Evolutionary conservation across 2,797 vertebrate genomes (phyloP).

Genomic region (Lophius americanus): DNA sequence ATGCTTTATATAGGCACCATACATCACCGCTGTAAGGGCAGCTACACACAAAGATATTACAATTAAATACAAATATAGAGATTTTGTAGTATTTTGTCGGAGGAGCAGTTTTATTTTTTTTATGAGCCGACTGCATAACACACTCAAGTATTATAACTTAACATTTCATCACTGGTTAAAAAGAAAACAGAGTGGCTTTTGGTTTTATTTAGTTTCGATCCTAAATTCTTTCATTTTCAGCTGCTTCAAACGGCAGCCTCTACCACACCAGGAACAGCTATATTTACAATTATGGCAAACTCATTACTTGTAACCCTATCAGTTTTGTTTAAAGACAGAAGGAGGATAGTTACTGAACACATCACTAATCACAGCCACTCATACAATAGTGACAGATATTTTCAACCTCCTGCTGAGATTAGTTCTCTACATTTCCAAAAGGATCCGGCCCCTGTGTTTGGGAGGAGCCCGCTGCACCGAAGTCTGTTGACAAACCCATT

Average conservation of each 20-base stretch:
- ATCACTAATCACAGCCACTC: conserved; percentile 23
- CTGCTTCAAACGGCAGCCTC: conserved; percentile 30
- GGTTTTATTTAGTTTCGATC: conserved; percentile 22
- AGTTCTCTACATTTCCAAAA: conserved; percentile 1
- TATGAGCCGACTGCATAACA: conserved; percentile 21
- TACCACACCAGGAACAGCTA: conserved; percentile 17
- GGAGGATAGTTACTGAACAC: conserved; percentile 20
- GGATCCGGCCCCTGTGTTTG: conserved; percentile 27
- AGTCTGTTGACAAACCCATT: conserved; percentile 36
- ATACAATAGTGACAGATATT: conserved; percentile 13
- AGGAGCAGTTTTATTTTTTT: too few species aligned
- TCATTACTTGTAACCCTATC: conserved; percentile 19
- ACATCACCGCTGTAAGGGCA: too few species aligned
- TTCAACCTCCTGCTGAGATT: conserved; percentile 30
- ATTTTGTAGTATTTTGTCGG: too few species aligned
- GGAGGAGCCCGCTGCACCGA: conserved; percentile 25
- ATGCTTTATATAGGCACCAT: too few species aligned
- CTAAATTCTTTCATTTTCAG: conserved; percentile 29
- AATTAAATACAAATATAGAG: too few species aligned
- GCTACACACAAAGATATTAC: too few species aligned
- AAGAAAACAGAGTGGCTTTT: conserved; percentile 26
- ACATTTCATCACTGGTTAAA: conserved; percentile 16
- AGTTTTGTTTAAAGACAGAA: conserved; percentile 10
- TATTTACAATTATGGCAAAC: conserved; percentile 45
- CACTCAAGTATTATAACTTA: conserved; percentile 16